Conservation (phyloP, 2,113 vertebrate genomes). For the Zosterops borbonicus region DNA sequence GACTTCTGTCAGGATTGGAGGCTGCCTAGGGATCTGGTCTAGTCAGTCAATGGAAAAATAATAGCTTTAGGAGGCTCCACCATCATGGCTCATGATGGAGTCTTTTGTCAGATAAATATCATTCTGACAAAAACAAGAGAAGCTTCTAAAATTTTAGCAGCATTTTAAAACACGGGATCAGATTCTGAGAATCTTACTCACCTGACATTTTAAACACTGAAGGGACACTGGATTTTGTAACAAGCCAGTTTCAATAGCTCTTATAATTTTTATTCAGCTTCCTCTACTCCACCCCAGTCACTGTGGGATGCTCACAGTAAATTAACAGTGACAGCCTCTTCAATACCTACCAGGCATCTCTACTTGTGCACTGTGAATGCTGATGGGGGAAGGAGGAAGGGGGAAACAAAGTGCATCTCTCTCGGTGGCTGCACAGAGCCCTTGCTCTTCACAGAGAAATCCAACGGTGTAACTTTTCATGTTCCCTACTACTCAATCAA, state of each 20-base stretch:
- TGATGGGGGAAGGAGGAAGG: not conserved
- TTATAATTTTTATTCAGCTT: not conserved
- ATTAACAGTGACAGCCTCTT: not conserved
- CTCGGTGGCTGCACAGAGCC: not conserved
- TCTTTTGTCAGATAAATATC: not conserved
- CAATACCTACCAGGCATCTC: not conserved
- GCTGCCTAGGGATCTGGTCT: not conserved
- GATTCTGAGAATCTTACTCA: not conserved
- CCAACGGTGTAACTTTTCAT: accelerated
- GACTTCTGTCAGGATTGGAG: not conserved
- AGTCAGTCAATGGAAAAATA: not conserved
- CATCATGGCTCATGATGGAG: not conserved
- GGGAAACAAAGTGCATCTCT: not conserved
- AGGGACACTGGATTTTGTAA: not conserved
- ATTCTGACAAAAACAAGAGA: not conserved
- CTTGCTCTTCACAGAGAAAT: not conserved
- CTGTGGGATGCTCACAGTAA: not conserved
- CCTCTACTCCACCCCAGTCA: not conserved
- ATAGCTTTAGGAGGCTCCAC: not conserved
- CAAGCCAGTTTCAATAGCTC: not conserved
- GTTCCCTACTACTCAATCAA: not conserved
- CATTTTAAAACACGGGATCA: not conserved
- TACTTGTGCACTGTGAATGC: not conserved
- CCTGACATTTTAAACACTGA: not conserved
- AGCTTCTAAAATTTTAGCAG: not conserved